These are phyloP conservation scores for Glaucopsyche alexis DNA, from an alignment of 2,888 invertebrate genomes.

Conservation along the genomic window DNA sequence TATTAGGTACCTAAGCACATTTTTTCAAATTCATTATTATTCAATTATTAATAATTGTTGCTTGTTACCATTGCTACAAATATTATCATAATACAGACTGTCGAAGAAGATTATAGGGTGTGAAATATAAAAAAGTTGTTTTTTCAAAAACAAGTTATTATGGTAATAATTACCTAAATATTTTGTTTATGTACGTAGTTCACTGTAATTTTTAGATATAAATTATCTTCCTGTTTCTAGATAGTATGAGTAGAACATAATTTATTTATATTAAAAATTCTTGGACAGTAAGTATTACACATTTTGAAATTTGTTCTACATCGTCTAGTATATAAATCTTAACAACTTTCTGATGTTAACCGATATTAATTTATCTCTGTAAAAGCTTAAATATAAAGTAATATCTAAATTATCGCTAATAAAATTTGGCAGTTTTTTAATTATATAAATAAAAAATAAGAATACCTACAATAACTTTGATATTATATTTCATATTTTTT, in stretches of 20 bases:
- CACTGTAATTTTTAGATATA: too few species aligned
- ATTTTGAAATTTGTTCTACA: neutral
- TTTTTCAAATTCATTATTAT: neutral
- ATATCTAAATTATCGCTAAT: neutral
- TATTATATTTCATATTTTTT: neutral
- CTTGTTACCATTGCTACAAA: neutral
- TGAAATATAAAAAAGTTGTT: neutral
- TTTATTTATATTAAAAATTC: neutral
- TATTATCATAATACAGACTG: slow-evolving; percentile 3
- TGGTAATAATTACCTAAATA: too few species aligned
- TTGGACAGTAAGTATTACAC: neutral
- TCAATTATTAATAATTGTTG: neutral
- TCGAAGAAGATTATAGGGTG: neutral
- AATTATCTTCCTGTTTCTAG: too few species aligned
- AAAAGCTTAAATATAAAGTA: neutral
- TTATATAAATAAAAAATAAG: neutral
- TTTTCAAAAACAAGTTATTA: neutral
- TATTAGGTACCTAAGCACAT: neutral
- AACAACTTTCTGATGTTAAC: neutral
- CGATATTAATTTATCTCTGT: neutral
- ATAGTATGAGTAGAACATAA: too few species aligned
- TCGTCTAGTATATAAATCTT: neutral
- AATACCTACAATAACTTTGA: neutral
- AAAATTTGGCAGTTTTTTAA: neutral
- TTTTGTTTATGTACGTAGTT: too few species aligned